Conservation (phyloP, 2,797 vertebrate species). For the Onychomys arenicola region DNA sequence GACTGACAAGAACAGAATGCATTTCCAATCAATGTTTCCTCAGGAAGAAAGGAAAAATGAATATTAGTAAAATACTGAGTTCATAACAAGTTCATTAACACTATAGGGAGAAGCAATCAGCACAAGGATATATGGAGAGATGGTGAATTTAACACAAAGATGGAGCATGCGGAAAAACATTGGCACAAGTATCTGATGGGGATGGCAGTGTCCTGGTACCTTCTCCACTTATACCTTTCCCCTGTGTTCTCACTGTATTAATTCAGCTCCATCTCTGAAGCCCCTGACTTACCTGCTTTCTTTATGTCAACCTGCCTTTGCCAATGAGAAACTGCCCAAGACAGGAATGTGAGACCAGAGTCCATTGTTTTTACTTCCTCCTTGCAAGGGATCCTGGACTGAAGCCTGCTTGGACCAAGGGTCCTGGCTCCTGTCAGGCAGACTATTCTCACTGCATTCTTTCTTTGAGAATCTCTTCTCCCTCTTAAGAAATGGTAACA, state of each 20-base stretch:
- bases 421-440: neutral
- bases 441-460: neutral
- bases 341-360: neutral
- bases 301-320: neutral
- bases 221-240: neutral
- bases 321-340: neutral
- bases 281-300: neutral
- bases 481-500: neutral
- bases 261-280: neutral
- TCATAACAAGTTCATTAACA: conserved; percentile 45
- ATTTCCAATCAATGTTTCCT: conserved; percentile 6
- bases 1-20: neutral
- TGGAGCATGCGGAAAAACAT: neutral
- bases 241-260: accelerated
- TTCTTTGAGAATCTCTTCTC: neutral
- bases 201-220: neutral
- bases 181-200: neutral
- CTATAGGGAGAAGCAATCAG: neutral
- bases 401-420: neutral
- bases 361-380: neutral
- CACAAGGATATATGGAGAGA: neutral
- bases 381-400: neutral
- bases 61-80: neutral
- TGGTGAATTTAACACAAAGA: neutral
- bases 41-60: neutral